Conservation (phyloP, 1,140 invertebrate genomes). For the Zaprionus nigranus region DNA sequence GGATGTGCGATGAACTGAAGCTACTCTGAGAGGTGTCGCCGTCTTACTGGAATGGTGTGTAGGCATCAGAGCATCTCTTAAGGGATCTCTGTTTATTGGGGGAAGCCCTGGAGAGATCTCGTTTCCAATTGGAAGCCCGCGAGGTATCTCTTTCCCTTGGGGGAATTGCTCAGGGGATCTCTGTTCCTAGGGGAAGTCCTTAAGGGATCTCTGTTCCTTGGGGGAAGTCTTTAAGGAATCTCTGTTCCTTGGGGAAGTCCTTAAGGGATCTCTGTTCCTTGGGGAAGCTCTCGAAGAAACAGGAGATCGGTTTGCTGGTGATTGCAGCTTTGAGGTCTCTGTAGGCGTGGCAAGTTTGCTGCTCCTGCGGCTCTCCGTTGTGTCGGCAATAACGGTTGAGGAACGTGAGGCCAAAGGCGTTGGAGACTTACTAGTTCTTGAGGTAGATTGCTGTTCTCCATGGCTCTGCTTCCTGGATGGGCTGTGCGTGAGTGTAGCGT, state of each 20-base stretch:
- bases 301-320: background rate
- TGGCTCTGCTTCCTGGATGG: background rate
- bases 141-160: no score
- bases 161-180: background rate
- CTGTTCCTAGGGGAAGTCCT: background rate
- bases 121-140: no score
- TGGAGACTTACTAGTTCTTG: slow-evolving; percentile 16
- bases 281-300: background rate
- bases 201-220: background rate
- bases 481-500: slow-evolving; percentile 4
- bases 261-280: background rate
- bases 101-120: background rate
- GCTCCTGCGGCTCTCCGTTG: background rate
- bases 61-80: background rate
- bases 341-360: slow-evolving; percentile 30
- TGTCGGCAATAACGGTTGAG: slow-evolving; percentile 29
- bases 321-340: background rate
- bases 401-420: slow-evolving; percentile 26
- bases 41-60: background rate
- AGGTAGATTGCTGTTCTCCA: background rate
- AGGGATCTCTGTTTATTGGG: background rate
- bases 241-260: background rate
- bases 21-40: background rate
- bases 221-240: background rate
- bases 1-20: background rate